These are phyloP conservation scores for Nasonia longicornis DNA, from an alignment of 1,140 invertebrate species.

Conservation along the genomic window DNA sequence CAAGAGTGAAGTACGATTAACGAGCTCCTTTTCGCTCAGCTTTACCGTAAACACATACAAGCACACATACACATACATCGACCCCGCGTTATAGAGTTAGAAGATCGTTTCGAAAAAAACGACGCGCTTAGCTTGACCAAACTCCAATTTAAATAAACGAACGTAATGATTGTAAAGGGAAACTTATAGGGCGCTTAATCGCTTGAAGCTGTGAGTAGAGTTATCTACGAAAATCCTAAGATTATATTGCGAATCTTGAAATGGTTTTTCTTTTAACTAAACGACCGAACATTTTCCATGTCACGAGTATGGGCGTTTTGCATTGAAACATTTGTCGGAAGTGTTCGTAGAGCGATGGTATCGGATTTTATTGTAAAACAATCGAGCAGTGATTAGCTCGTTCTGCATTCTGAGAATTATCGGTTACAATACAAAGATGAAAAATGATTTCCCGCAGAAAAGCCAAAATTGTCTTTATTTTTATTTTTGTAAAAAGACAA, in stretches of 20 bases:
- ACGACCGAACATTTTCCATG: slow-evolving; percentile 33
- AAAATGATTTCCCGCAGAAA: not conserved
- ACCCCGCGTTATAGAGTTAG: slow-evolving; percentile 29
- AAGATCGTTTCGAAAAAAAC: slow-evolving; percentile 24
- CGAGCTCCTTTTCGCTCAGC: slow-evolving; percentile 6
- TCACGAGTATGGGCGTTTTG: slow-evolving; percentile 25
- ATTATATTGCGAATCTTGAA: slow-evolving; percentile 18
- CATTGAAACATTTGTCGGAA: not conserved
- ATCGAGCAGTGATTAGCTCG: not conserved
- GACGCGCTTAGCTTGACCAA: slow-evolving; percentile 37
- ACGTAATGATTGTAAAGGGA: slow-evolving; percentile 16
- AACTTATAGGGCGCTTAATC: slow-evolving; percentile 30
- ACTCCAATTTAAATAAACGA: slow-evolving; percentile 27
- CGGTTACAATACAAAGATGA: slow-evolving; percentile 2
- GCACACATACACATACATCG: slow-evolving; percentile 15
- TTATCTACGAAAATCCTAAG: slow-evolving; percentile 39
- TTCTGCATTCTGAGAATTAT: not conserved
- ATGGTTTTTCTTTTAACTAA: slow-evolving; percentile 23
- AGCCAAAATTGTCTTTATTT: not conserved
- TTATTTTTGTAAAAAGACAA: slow-evolving; percentile 1
- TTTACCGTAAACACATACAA: not conserved
- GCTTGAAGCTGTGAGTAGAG: slow-evolving; percentile 39
- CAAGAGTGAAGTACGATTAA: not conserved
- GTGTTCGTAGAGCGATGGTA: not conserved
- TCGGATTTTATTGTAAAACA: not conserved